Evolutionary conservation across 1,140 invertebrate species (phyloP).

Genomic region (Lutraria rhynchaena): DNA sequence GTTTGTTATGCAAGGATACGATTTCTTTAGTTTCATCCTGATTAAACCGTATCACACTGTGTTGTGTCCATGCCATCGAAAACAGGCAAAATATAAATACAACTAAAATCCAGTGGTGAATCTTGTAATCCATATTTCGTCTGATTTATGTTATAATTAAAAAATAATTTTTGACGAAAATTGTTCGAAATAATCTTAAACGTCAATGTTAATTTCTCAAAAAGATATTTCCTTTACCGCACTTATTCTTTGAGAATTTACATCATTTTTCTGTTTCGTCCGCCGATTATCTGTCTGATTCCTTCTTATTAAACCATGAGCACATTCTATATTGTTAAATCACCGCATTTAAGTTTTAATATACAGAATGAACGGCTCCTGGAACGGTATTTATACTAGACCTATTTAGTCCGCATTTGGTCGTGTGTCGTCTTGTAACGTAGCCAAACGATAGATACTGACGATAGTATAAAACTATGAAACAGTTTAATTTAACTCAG

Average conservation of each 20-base stretch:
- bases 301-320: too few species aligned
- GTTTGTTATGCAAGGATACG: conserved; percentile 38
- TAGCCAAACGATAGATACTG: conserved; percentile 7
- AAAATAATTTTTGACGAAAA: too few species aligned
- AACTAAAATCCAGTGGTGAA: conserved; percentile 1
- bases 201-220: too few species aligned
- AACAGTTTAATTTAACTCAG: conserved; percentile 27
- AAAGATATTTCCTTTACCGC: too few species aligned
- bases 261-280: too few species aligned
- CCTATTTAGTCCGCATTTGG: conserved; percentile 22
- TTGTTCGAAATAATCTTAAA: too few species aligned
- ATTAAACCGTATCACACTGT: conserved; percentile 40
- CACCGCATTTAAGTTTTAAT: too few species aligned
- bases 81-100: not conserved
- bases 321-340: too few species aligned
- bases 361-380: not conserved
- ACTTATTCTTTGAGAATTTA: too few species aligned
- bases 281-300: too few species aligned
- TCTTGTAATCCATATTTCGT: not conserved
- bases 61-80: not conserved
- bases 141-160: too few species aligned
- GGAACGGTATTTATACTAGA: conserved; percentile 26
- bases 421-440: conserved; percentile 28
- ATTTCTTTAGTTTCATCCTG: conserved; percentile 28
- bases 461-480: conserved; percentile 26